Evolutionary conservation across 2,888 invertebrate species (phyloP), one percentile per base, ranked within the genome.

Genomic region (Anticlea derivata): DNA sequence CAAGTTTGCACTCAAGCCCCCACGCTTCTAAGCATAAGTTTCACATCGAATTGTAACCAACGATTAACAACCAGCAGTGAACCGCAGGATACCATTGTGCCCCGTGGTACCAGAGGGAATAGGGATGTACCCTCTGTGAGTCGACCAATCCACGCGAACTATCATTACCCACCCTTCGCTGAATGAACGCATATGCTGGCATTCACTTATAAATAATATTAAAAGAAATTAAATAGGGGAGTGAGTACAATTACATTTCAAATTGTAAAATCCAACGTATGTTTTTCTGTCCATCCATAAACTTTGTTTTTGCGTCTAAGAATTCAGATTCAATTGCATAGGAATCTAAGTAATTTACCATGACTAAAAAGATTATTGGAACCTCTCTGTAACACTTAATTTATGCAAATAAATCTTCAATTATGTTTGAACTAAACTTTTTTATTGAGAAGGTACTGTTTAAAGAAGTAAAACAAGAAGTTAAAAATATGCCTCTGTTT

Each of bases 201-300:
- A 78, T 83, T 87, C 84, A 83, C 78, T 68, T 80, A 75, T 80
- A 85, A 88, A 87, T 86, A 87, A 86, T 86, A 84, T 75, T 68
- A 68, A 79, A 73, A 76, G 70, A 68, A 71, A 58, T 64, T 70
- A 57, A 79, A 57, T 78, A 77, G 74, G 84, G 86, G 86, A 74
- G 71, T 61, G 58, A 58, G 20, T 7, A 26, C 27, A 41, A 39
- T 33, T 38, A 24, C 27, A 33, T 17, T 30, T 35, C 22, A 10
- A 23, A 29, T 45, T 34, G 13, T 37, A 13, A 7, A 22, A 35
- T 29, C 10, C 7, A 23, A 48, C 10, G 40, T 12, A 6, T 31
- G 12, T 11, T n/a, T 27, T 8, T 7, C 29, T 23, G n/a, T 13
- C 7, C 5, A 1, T 37, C 3, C 12, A 1, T 12, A 1, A 0